A percentile compares a stretch with the other conserved stretches of the same genome.
phyloP scores from a whole-genome alignment of 2,797 vertebrate genomes.

The Neosilurus mollespiculum region DNA sequence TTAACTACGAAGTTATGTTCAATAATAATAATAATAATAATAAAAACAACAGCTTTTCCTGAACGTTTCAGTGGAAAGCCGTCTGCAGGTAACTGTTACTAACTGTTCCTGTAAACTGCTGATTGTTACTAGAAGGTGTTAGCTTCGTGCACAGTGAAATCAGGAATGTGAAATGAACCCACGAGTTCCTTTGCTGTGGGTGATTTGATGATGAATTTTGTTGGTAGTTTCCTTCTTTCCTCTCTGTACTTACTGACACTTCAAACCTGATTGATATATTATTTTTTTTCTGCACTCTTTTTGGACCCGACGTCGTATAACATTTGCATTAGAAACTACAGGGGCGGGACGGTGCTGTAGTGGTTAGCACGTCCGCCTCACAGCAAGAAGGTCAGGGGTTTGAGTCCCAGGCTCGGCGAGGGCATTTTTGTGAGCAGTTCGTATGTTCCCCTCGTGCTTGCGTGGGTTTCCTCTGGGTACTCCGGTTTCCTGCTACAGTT shows the following conservation, averaged over 20 bases:
- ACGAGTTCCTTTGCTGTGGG: neutral
- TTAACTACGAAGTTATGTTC: no score
- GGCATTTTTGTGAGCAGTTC: no score
- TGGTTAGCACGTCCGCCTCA: no score
- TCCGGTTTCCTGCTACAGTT: no score
- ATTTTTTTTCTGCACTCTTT: neutral
- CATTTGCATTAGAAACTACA: neutral
- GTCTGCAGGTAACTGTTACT: neutral
- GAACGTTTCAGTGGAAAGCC: no score
- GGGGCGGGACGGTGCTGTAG: no score
- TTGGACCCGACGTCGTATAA: neutral
- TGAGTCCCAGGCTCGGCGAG: no score
- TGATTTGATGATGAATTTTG: neutral
- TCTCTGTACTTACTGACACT: neutral
- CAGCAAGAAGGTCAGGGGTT: no score
- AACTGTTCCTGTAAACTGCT: constrained; percentile 3
- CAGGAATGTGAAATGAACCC: constrained; percentile 21
- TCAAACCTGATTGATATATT: neutral
- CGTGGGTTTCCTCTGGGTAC: no score
- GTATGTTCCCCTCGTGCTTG: no score
- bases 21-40: no score
- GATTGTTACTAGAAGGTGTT: constrained; percentile 12
- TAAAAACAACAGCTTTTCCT: no score
- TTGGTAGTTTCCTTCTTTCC: neutral
- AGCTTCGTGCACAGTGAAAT: constrained; percentile 25